A percentile compares a stretch with the other conserved stretches of the same genome.
phyloP scores from a whole-genome alignment of 2,888 invertebrate species.

The Protodeltote pygarga region DNA sequence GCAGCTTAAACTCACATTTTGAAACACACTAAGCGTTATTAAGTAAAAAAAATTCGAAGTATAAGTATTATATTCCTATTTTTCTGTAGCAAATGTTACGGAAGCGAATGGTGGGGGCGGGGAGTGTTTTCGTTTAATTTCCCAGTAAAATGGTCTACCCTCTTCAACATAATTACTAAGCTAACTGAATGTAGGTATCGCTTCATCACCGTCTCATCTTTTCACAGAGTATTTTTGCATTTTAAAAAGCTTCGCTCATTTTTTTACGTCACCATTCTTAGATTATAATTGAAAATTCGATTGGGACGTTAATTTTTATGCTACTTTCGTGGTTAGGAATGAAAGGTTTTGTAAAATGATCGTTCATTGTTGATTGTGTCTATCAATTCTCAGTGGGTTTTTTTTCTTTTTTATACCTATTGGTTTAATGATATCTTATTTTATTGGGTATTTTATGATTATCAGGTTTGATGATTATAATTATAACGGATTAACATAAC shows the following conservation, averaged over 20 bases:
- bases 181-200: slow-evolving; percentile 71
- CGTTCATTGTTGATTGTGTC: too few relatives aligned
- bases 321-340: slow-evolving; percentile 18
- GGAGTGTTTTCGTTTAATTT: slow-evolving; percentile 83
- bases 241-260: slow-evolving; percentile 64
- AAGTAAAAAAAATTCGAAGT: slow-evolving; percentile 24
- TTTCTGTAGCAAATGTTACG: slow-evolving; percentile 47
- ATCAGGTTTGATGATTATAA: too few relatives aligned
- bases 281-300: slow-evolving; percentile 61
- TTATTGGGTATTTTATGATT: too few relatives aligned
- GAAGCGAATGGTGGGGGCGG: slow-evolving; percentile 55
- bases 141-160: slow-evolving; percentile 73
- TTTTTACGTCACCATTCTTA: slow-evolving; percentile 53
- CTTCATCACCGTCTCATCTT: slow-evolving; percentile 68
- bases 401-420: too few relatives aligned
- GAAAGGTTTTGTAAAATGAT: too few relatives aligned
- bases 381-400: too few relatives aligned
- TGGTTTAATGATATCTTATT: too few relatives aligned
- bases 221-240: slow-evolving; percentile 69
- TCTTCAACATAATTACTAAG: slow-evolving; percentile 76
- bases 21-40: slow-evolving; percentile 1
- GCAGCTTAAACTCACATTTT: slow-evolving; percentile 4
- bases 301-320: slow-evolving; percentile 46
- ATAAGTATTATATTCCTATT: slow-evolving; percentile 45
- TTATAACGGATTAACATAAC: too few relatives aligned